phyloP scores from a whole-genome alignment of 1,140 invertebrate genomes.

The Eumaeus atala region DNA sequence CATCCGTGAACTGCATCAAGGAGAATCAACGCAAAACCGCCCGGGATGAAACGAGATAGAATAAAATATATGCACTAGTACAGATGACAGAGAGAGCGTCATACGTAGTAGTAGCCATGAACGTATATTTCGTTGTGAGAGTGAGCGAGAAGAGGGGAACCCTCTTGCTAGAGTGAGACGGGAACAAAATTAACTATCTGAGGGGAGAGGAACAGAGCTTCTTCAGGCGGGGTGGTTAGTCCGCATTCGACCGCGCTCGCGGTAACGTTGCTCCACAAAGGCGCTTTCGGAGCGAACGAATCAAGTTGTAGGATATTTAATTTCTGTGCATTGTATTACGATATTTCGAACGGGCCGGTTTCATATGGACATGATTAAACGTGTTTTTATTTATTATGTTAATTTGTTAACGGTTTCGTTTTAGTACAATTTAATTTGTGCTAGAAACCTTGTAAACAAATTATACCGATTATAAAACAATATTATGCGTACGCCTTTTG shows the following conservation, averaged over 20 bases:
- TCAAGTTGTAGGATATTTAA: conserved; percentile 61
- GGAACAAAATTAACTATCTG: conserved; percentile 65
- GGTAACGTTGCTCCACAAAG: conserved; percentile 43
- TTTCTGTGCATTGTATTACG: conserved; percentile 43
- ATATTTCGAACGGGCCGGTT: conserved; percentile 23
- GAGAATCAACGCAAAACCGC: conserved; percentile 70
- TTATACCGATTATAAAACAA: conserved; percentile 26
- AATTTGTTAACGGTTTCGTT: conserved; percentile 9
- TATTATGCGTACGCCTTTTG: conserved; percentile 41
- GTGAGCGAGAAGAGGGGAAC: conserved; percentile 54
- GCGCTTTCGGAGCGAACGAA: conserved; percentile 38
- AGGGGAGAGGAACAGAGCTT: conserved; percentile 68
- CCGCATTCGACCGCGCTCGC: conserved; percentile 61
- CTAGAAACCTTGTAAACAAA: conserved; percentile 19
- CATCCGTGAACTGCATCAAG: conserved; percentile 73
- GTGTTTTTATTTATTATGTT: conserved; percentile 22
- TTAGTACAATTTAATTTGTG: conserved; percentile 13
- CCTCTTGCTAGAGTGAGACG: conserved; percentile 51
- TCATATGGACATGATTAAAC: conserved; percentile 21
- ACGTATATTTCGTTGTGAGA: conserved; percentile 46
- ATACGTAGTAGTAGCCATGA: conserved; percentile 63
- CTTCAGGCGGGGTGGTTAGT: conserved; percentile 72
- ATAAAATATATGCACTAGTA: conserved; percentile 73
- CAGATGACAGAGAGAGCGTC: conserved; percentile 64
- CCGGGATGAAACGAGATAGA: conserved; percentile 73